These are phyloP conservation scores for Berghia stephanieae DNA, from an alignment of 1,140 invertebrate genomes.

Conservation along the genomic window DNA sequence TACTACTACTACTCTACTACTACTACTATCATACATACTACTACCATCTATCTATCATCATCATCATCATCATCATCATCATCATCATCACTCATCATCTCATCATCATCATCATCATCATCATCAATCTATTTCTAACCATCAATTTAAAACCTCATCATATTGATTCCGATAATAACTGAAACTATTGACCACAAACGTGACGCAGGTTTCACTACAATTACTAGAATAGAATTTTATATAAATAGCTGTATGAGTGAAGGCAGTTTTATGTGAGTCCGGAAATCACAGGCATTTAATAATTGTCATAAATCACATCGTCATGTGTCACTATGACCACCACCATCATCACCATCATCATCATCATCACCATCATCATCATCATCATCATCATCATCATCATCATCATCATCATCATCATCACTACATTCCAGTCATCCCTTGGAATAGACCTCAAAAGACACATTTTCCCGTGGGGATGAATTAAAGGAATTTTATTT, in stretches of 20 bases:
- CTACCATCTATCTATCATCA: background rate
- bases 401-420: conserved; percentile 24
- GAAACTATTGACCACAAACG: background rate
- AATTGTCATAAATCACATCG: background rate
- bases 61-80: conserved; percentile 2
- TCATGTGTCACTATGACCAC: background rate
- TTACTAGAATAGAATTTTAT: background rate
- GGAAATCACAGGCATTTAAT: background rate
- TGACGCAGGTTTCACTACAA: background rate
- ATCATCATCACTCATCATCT: too few species aligned
- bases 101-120: too few species aligned
- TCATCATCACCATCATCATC: background rate
- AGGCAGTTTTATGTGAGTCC: too few species aligned
- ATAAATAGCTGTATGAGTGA: too few species aligned
- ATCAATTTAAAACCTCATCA: background rate
- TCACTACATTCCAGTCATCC: background rate
- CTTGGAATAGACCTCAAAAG: too few species aligned
- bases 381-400: conserved; percentile 10
- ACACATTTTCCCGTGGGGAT: too few species aligned
- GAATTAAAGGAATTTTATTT: too few species aligned
- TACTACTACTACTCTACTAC: too few species aligned
- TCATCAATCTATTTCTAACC: too few species aligned
- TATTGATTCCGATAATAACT: background rate
- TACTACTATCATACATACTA: too few species aligned
- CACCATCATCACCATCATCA: conserved; percentile 18